Conservation (phyloP, 2,113 vertebrate species). For the Pycnonotus jocosus region DNA sequence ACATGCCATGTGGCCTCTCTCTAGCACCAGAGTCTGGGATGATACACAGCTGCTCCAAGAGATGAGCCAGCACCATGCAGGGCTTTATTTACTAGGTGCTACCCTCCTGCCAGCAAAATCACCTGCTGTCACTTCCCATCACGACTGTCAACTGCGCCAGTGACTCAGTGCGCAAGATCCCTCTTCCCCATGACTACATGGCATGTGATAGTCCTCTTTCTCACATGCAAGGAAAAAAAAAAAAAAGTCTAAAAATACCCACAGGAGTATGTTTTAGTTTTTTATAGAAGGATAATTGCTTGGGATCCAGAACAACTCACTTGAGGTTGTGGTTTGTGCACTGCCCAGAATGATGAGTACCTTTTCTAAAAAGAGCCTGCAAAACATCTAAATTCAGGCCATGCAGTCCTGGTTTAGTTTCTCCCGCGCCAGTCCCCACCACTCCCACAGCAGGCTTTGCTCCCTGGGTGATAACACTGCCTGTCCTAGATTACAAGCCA, state of each 20-base stretch:
- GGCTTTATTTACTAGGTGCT: background rate
- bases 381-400: conserved; percentile 46
- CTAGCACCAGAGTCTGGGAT: background rate
- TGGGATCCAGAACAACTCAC: conserved; percentile 3
- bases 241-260: background rate
- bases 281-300: conserved; percentile 44
- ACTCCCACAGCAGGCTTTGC: background rate
- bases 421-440: accelerated
- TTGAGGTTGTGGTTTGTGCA: conserved; percentile 15
- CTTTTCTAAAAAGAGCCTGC: conserved; percentile 30
- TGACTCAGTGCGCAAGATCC: background rate
- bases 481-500: conserved; percentile 7
- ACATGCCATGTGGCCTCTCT: background rate
- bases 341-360: conserved; percentile 37
- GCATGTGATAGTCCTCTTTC: background rate
- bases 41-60: background rate
- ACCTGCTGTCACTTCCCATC: background rate
- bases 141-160: accelerated
- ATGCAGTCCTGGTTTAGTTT: background rate
- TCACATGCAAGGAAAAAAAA: background rate
- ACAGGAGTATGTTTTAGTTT: background rate
- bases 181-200: background rate
- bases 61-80: background rate
- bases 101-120: background rate
- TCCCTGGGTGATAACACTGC: background rate